Conservation (phyloP, 1,140 invertebrate species). For the Pseudomyrmex sp. region DNA sequence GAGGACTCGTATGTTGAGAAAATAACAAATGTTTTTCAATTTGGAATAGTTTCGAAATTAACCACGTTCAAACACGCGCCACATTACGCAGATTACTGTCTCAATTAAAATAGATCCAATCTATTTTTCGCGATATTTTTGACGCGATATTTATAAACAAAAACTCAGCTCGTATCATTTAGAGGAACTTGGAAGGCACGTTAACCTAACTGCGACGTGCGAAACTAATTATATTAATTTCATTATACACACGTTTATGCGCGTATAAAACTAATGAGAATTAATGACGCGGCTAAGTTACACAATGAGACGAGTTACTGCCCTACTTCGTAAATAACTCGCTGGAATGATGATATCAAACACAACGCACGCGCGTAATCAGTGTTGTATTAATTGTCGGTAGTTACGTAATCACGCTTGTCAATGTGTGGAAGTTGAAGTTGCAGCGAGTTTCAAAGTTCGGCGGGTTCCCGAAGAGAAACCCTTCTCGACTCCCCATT, state of each 20-base stretch:
- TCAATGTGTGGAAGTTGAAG: neutral
- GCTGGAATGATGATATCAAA: neutral
- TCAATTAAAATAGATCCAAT: too few relatives aligned
- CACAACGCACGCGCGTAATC: neutral
- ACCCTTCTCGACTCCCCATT: conserved; percentile 75
- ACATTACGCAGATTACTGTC: too few relatives aligned
- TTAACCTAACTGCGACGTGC: too few relatives aligned
- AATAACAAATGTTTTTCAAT: too few relatives aligned
- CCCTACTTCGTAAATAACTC: neutral
- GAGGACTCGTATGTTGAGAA: too few relatives aligned
- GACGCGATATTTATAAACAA: too few relatives aligned
- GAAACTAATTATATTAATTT: neutral
- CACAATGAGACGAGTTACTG: conserved; percentile 14
- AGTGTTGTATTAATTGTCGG: conserved; percentile 24
- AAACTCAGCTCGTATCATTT: too few relatives aligned
- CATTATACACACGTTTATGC: neutral
- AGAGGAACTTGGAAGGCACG: too few relatives aligned
- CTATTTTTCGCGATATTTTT: too few relatives aligned
- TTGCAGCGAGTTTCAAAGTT: conserved; percentile 26
- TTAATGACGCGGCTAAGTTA: neutral
- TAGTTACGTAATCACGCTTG: conserved; percentile 14
- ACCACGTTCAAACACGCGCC: too few relatives aligned
- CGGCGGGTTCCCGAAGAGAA: conserved; percentile 31
- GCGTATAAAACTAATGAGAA: neutral
- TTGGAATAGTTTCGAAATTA: too few relatives aligned